A percentile compares a stretch with the other conserved stretches of the same genome.
Evolutionary conservation across 2,113 vertebrate genomes (phyloP).

Genomic region (Chascanopsetta lugubris): DNA sequence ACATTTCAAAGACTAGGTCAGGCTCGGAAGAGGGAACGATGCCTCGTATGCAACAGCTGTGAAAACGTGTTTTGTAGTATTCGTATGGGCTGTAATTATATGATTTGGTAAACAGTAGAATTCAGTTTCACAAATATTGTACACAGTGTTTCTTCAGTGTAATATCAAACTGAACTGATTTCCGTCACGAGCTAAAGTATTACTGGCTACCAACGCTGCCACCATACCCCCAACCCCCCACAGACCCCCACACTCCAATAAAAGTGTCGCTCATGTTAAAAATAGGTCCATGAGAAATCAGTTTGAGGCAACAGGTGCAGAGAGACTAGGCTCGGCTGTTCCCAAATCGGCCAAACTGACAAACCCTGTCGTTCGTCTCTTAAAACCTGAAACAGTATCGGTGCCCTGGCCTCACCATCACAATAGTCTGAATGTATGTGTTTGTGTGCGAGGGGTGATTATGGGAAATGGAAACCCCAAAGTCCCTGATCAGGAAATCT

Average conservation of each 20-base stretch:
- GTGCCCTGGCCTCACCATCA: neutral
- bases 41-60: no score
- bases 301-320: constrained; percentile 63
- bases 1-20: neutral
- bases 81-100: neutral
- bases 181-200: neutral
- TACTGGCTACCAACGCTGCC: neutral
- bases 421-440: neutral
- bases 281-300: constrained; percentile 61
- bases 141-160: neutral
- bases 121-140: neutral
- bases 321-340: constrained; percentile 12
- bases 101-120: neutral
- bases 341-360: constrained; percentile 23
- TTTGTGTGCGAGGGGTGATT: neutral
- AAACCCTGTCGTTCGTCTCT: neutral
- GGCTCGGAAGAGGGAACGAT: neutral
- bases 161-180: neutral
- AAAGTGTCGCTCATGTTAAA: constrained; percentile 59
- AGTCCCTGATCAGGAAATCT: constrained; percentile 38
- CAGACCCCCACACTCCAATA: constrained; percentile 35
- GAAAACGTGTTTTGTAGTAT: no score
- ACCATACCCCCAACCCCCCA: neutral
- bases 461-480: constrained; percentile 38
- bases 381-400: constrained; percentile 21